These are phyloP conservation scores for Paracentrotus lividus DNA, from an alignment of 53 echinoderm and acorn worm genomes.

Conservation along the genomic window DNA sequence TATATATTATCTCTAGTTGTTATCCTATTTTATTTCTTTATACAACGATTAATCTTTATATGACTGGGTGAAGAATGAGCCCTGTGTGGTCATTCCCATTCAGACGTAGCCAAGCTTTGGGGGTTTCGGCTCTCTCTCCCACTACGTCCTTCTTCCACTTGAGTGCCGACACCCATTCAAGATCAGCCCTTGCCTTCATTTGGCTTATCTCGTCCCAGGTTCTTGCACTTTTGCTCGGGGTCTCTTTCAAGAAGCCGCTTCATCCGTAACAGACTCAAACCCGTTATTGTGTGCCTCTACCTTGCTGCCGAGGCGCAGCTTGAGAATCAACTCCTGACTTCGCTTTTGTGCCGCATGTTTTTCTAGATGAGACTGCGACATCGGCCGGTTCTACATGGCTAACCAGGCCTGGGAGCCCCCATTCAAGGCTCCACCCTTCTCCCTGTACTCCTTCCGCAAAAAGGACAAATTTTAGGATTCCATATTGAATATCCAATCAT, in stretches of 20 bases:
- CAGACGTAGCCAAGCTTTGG: conserved; percentile 22
- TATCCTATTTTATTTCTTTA: background rate
- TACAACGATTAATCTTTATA: conserved; percentile 50
- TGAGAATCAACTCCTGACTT: conserved; percentile 44
- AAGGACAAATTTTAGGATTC: conserved; percentile 31
- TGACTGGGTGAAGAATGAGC: conserved; percentile 17
- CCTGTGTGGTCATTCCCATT: conserved; percentile 64
- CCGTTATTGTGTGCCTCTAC: conserved; percentile 56
- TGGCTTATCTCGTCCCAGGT: conserved; percentile 64
- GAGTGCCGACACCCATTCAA: conserved; percentile 67
- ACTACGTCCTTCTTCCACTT: conserved; percentile 58
- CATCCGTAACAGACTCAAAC: conserved; percentile 70
- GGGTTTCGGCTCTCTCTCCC: conserved; percentile 37
- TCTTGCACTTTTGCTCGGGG: conserved; percentile 65
- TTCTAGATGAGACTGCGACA: conserved; percentile 46
- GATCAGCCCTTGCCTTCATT: conserved; percentile 58
- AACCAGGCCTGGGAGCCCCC: conserved; percentile 48
- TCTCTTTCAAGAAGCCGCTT: conserved; percentile 71
- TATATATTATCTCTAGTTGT: conserved; percentile 21
- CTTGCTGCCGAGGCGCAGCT: conserved; percentile 50
- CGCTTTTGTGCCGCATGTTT: conserved; percentile 52
- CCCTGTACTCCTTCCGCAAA: background rate
- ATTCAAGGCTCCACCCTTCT: conserved; percentile 44
- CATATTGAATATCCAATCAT: conserved; percentile 56
- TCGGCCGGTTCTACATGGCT: conserved; percentile 69